These are phyloP conservation scores for Scaptomyza flava DNA, from an alignment of 2,888 invertebrate genomes.

Conservation along the genomic window DNA sequence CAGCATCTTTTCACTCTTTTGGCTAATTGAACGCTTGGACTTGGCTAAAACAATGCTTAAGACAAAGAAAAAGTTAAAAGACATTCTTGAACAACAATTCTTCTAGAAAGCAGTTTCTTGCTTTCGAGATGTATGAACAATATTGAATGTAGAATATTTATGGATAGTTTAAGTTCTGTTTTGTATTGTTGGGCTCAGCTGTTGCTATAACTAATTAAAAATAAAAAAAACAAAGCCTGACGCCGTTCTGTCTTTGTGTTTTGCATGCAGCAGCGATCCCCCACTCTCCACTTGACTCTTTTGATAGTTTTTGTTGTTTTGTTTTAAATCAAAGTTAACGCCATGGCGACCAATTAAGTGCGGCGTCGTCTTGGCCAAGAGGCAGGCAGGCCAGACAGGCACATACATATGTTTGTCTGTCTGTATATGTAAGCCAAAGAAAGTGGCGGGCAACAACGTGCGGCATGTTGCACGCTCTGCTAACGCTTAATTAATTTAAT, in stretches of 20 bases:
- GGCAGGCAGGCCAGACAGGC: conserved; percentile 8
- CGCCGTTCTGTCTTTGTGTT: conserved; percentile 39
- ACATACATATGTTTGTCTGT: neutral
- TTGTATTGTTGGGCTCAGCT: no score
- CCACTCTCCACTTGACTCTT: neutral
- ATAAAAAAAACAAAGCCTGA: neutral
- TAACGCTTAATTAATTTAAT: conserved; percentile 76
- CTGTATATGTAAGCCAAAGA: conserved; percentile 66
- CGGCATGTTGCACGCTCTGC: conserved; percentile 72
- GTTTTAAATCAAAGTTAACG: neutral
- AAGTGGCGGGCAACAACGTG: conserved; percentile 48
- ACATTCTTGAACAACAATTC: no score
- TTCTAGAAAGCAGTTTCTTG: no score
- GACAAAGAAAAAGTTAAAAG: no score
- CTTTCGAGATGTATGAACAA: no score
- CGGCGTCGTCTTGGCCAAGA: conserved; percentile 17
- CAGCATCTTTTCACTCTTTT: conserved; percentile 45
- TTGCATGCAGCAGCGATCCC: conserved; percentile 35
- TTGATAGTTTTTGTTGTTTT: no score
- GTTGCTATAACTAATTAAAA: no score
- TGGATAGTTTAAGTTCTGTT: no score
- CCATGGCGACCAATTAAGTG: conserved; percentile 49
- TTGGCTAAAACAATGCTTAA: conserved; percentile 10
- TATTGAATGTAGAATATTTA: no score
- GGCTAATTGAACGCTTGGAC: conserved; percentile 34